These are phyloP conservation scores for Brachionus asplanchnoidis DNA, from an alignment of 1,140 invertebrate genomes.

Conservation along the genomic window DNA sequence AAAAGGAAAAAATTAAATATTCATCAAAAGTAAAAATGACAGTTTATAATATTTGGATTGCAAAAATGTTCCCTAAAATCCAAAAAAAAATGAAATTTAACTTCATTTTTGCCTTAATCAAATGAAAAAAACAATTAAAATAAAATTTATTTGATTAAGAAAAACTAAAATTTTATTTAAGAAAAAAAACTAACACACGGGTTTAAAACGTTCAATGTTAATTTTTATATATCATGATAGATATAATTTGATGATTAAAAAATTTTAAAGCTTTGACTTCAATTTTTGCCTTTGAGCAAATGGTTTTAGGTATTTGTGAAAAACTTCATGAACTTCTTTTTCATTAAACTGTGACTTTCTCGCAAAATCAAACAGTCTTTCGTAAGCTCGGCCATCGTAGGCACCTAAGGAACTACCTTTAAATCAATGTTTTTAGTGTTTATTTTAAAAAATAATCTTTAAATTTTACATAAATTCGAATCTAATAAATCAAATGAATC, in stretches of 20 bases:
- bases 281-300: background rate
- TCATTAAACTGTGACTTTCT: constrained; percentile 78
- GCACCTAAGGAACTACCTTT: constrained; percentile 70
- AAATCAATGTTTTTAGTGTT: background rate
- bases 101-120: background rate
- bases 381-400: constrained; percentile 84
- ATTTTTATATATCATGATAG: background rate
- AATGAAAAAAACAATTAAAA: background rate
- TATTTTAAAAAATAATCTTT: background rate
- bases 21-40: background rate
- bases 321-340: constrained; percentile 56
- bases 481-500: constrained; percentile 30
- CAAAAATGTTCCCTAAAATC: background rate
- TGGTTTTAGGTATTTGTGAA: constrained; percentile 10
- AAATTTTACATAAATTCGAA: constrained; percentile 29
- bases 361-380: constrained; percentile 76
- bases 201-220: background rate
- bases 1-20: background rate
- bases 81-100: background rate
- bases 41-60: background rate
- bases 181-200: background rate
- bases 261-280: background rate
- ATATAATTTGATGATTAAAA: background rate
- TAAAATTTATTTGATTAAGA: background rate
- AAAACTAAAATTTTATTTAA: background rate